These are phyloP conservation scores for Acrobasis repandana DNA, from an alignment of 2,888 invertebrate species.

Conservation along the genomic window DNA sequence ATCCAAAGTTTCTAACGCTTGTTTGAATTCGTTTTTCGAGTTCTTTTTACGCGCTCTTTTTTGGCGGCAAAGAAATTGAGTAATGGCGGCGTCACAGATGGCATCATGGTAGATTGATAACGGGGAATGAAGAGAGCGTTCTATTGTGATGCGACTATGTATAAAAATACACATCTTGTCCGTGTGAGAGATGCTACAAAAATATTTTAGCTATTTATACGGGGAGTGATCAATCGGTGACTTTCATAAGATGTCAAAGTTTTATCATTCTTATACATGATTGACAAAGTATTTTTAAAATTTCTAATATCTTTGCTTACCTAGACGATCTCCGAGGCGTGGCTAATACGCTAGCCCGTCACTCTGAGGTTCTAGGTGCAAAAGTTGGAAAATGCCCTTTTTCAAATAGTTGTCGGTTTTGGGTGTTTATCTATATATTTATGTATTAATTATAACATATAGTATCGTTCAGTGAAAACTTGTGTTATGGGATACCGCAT, in stretches of 20 bases:
- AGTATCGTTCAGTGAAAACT: no score
- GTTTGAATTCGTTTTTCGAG: constrained; percentile 53
- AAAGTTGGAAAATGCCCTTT: no score
- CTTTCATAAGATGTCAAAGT: constrained; percentile 4
- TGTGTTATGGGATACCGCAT: no score
- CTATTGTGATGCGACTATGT: constrained; percentile 58
- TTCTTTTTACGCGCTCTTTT: constrained; percentile 64
- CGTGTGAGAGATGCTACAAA: not conserved
- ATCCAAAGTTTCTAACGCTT: constrained; percentile 50
- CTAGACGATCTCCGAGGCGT: no score
- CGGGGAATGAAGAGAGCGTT: constrained; percentile 67
- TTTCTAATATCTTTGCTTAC: not conserved
- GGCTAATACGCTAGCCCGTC: no score
- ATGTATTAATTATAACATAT: no score
- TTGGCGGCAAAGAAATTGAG: constrained; percentile 77
- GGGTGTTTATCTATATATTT: no score
- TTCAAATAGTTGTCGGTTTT: no score
- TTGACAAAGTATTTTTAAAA: not conserved
- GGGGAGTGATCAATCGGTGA: constrained; percentile 17
- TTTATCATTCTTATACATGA: not conserved
- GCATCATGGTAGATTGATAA: constrained; percentile 81
- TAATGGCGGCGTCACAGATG: constrained; percentile 80
- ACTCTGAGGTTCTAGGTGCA: no score
- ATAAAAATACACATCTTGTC: constrained; percentile 20
- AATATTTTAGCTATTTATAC: constrained; percentile 18